Base-by-base conservation (phyloP, 2,888 invertebrate species). In the Pelosia muscerda region DNA sequence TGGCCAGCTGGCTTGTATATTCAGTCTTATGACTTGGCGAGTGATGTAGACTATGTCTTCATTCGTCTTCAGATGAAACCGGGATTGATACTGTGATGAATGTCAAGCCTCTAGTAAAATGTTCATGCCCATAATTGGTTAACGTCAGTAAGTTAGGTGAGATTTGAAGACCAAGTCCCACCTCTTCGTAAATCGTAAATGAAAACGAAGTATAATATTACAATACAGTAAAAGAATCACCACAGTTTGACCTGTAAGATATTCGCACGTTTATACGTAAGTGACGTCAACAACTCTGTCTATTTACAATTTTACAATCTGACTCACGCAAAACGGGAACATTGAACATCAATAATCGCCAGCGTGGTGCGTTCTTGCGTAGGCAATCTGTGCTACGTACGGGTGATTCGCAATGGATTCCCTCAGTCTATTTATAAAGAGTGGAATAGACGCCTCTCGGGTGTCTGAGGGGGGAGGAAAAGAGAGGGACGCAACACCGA, bases 331-430 rank as follows among this genome's bases (percentile, higher is more conserved):
- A 74, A 63, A 76, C 76, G 66, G 72, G 76, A 76, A 78, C 81
- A 86, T 85, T 81, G 74, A 70, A 78, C 81, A 87, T 85, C 81
- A 84, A 85, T 84, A 85, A 76, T 77, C 74, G 72, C 63, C 72
- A 69, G 71, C 34, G 69, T 69, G 76, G 66, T 75, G 77, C 75
- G 28, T 31, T 67, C 75, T 64, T 74, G 77, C 76, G 53, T 42
- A 63, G 58, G 49, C 65, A 28, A 22, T 58, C 31, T 54, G 53
- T 54, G 23, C 34, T 59, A 72, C 73, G 74, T 81, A 81, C 77
- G 80, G 86, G 85, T 83, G 77, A 90, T 88, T 89, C 85, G 90
- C 90, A 86, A 90, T 90, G 92, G 90, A 89, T 92, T 92, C 88
- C 88, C 91, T 90, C 85, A 81, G 84, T 86, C 88, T 92, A 90